Evolutionary conservation across 2,888 invertebrate genomes (phyloP), one percentile per base, ranked within the genome.

Genomic region (Micropterix aruncella): DNA sequence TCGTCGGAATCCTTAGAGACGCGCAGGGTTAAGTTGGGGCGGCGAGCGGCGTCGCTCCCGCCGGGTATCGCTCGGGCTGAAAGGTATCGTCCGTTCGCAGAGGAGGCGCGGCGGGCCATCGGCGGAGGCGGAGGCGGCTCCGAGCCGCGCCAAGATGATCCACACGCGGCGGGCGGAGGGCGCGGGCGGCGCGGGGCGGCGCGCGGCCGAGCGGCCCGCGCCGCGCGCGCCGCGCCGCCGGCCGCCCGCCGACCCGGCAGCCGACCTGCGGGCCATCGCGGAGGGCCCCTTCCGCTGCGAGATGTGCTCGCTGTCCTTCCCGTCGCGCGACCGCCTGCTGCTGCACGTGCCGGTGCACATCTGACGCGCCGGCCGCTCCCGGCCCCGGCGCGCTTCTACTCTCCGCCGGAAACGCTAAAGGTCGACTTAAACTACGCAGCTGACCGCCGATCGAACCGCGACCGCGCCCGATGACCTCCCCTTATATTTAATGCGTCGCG

Each of bases 341-440:
- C 58, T 68, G 1, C 88, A 89, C 63, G 86, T 88, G 55, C 84
- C 85, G 45, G 78, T 87, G 58, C 88, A 89, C 61, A 88, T 89
- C 65, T 82, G 80, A 81, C 64, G 55, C 18, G n/a, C 18, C 18
- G 16, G 15, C 9, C 38, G 39, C 16, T 18, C n/a, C 14, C 16
- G 5, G 15, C 17, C 18, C 38, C 38, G n/a, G 9, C n/a, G n/a
- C n/a, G n/a, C n/a, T n/a, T n/a, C n/a, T n/a, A n/a, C n/a, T n/a
- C n/a, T n/a, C n/a, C n/a, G n/a, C n/a, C n/a, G n/a, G n/a, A n/a
- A n/a, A n/a, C n/a, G n/a, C n/a, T n/a, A n/a, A n/a, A n/a, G n/a
- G n/a, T n/a, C n/a, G n/a, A n/a, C n/a, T n/a, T n/a, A n/a, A n/a
- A n/a, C n/a, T n/a, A n/a, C n/a, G n/a, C n/a, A n/a, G n/a, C n/a